Percentiles rank a stretch among this genome's conserved stretches.
Evolutionary conservation across 2,888 invertebrate genomes (phyloP).

Genomic region (Syrphus vitripennis): DNA sequence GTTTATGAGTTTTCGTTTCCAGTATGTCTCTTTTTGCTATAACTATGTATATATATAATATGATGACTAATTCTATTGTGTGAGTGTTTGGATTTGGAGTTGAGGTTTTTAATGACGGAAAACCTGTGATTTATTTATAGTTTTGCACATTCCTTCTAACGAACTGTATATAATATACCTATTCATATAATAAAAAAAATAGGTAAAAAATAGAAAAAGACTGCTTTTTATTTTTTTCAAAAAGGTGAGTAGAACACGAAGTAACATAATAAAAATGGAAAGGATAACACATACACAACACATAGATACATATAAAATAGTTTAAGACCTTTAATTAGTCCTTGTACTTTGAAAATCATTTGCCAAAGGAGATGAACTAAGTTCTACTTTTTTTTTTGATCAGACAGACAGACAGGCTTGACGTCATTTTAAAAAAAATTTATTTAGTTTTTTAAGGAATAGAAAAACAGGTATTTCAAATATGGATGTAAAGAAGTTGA

Average conservation of each 20-base stretch:
- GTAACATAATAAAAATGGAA: constrained; percentile 47
- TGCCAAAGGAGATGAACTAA: constrained; percentile 14
- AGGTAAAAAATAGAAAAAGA: constrained; percentile 22
- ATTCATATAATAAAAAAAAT: too few species aligned
- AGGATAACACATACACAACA: not conserved
- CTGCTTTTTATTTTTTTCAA: not conserved
- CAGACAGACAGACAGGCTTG: not conserved
- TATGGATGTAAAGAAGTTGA: not conserved
- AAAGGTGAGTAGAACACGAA: constrained; percentile 59
- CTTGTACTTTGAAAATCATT: constrained; percentile 50
- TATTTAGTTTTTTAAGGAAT: not conserved
- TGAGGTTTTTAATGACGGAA: constrained; percentile 64
- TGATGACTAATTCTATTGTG: not conserved
- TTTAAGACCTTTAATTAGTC: constrained; percentile 61
- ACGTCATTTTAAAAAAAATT: not conserved
- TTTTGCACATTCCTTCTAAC: constrained; percentile 14
- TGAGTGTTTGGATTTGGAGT: not conserved
- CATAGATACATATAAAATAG: constrained; percentile 20
- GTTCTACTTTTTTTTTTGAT: not conserved
- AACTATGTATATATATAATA: not conserved
- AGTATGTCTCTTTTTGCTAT: not conserved
- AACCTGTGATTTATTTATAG: constrained; percentile 64
- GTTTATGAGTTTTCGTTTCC: constrained; percentile 61
- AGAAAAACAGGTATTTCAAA: not conserved
- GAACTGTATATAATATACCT: constrained; percentile 38